These are phyloP conservation scores for Ifrita kowaldi DNA, from an alignment of 2,113 vertebrate species.

Conservation along the genomic window DNA sequence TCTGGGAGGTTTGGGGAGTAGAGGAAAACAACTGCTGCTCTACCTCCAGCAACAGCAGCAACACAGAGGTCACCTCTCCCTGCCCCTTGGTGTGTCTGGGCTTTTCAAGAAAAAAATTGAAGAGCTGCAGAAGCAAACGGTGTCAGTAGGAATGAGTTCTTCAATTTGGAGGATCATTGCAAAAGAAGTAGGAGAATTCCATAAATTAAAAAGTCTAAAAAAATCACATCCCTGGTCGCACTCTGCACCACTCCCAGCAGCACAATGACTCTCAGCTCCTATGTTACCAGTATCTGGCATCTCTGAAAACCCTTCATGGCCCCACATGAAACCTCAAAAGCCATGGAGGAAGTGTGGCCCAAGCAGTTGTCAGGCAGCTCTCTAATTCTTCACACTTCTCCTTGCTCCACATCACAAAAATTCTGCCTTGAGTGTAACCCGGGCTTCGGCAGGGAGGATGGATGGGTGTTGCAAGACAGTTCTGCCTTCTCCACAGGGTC, in stretches of 20 bases:
- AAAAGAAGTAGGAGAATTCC: background rate
- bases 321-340: background rate
- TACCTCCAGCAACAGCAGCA: background rate
- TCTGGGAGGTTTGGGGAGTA: background rate
- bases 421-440: rapidly evolving
- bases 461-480: background rate
- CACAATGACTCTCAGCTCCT: background rate
- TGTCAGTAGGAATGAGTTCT: background rate
- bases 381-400: background rate
- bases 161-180: background rate
- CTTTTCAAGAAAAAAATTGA: background rate
- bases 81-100: rapidly evolving
- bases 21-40: background rate
- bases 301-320: background rate
- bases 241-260: background rate
- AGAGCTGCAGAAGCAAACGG: background rate
- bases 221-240: background rate
- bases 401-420: background rate
- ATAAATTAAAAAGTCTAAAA: background rate
- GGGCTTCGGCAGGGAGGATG: background rate
- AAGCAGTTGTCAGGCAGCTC: background rate
- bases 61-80: background rate
- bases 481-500: background rate
- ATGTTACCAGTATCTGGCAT: background rate
- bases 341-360: background rate